Base-by-base conservation (phyloP, 2,113 vertebrate species). In the Ctenodactylus gundi region DNA sequence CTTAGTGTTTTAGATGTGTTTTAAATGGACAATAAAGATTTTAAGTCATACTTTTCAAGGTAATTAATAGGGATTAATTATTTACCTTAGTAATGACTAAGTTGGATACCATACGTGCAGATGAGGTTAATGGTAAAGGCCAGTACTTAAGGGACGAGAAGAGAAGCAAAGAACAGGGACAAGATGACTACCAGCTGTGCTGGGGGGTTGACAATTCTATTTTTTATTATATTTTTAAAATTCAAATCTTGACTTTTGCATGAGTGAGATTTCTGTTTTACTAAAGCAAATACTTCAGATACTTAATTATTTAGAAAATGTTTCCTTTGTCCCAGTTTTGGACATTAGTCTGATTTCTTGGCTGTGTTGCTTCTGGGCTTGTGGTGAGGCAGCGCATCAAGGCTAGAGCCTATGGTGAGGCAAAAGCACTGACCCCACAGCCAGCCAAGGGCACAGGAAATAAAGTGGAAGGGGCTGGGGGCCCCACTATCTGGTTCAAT, bases 341-440 rank as follows among this genome's bases (percentile, higher is more conserved):
- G n/a, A 34, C 17, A 29, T 44, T 23, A 58, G 29, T 44, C 39
- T 25, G 18, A 3, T 31, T 5, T 4, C 6, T 27, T 83, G n/a
- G 58, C 34, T 23, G 36, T 36, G 6, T 9, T 55, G 80, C 14
- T 41, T 57, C 18, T 14, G 21, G 10, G 21, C 23, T 11, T 25
- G n/a, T 44, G 20, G 13, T 14, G 8, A 53, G 34, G 55, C n/a
- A 44, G 55, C 14, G 14, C 17, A 36, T n/a, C 39, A 57, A n/a
- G 23, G 11, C 18, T 34, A 17, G 2, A 34, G n/a, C 29, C 1
- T 2, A 1, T 44, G 31, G 25, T 25, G 25, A 6, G 57, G 31
- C 13, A 85, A 57, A 85, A 57, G 7, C 60, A 29, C n/a, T 46
- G 58, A 29, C 8, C 13, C 23, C 39, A 8, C 23, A 41, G 36